A percentile compares a stretch with the other conserved stretches of the same genome.
These are phyloP conservation scores for Drosophila helvetica DNA, from an alignment of 2,888 invertebrate species.

Conservation along the genomic window DNA sequence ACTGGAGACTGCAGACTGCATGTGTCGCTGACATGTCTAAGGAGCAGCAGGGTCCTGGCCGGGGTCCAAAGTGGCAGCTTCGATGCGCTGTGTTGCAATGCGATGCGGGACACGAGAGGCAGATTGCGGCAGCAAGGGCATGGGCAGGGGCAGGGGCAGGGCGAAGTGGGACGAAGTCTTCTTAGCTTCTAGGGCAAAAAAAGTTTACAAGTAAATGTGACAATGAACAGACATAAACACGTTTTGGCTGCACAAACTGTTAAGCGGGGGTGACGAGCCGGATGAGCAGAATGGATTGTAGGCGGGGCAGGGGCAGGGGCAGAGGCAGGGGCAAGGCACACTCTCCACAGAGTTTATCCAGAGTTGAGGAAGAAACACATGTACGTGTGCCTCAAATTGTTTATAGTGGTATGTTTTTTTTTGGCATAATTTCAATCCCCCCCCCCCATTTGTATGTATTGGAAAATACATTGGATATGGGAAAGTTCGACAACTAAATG, in stretches of 20 bases:
- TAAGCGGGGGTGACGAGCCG: slow-evolving; percentile 55
- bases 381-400: slow-evolving; percentile 66
- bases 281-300: slow-evolving; percentile 45
- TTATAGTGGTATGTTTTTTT: slow-evolving; percentile 46
- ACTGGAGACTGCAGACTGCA: slow-evolving; percentile 23
- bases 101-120: slow-evolving; percentile 7
- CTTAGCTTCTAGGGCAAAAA: slow-evolving; percentile 31
- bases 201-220: slow-evolving; percentile 73
- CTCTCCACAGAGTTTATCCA: slow-evolving; percentile 53
- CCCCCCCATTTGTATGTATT: too few species aligned
- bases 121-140: not conserved
- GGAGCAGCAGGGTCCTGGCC: slow-evolving; percentile 52
- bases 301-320: too few species aligned
- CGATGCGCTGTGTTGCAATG: slow-evolving; percentile 19
- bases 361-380: slow-evolving; percentile 66
- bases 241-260: slow-evolving; percentile 5
- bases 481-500: not conserved
- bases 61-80: slow-evolving; percentile 58
- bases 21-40: slow-evolving; percentile 72
- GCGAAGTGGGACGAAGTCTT: not conserved
- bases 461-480: not conserved
- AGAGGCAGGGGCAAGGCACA: slow-evolving; percentile 3
- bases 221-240: slow-evolving; percentile 78
- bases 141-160: not conserved
- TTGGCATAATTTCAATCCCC: not conserved